A percentile compares a stretch with the other conserved stretches of the same genome.
phyloP scores from a whole-genome alignment of 2,888 invertebrate species.

The Tipula helvola region DNA sequence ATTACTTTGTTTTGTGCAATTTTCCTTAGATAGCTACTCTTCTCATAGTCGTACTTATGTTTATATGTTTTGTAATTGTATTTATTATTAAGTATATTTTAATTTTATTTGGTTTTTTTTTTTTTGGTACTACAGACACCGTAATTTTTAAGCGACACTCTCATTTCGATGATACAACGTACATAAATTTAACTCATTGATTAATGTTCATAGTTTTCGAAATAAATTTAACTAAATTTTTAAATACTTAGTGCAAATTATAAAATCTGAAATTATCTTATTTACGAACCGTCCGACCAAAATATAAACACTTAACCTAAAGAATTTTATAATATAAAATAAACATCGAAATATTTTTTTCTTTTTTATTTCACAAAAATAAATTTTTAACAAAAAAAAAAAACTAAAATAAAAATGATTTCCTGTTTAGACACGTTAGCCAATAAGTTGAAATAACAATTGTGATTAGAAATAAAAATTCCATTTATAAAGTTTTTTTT shows the following conservation, averaged over 20 bases:
- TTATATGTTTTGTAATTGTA: no score
- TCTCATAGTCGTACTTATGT: background rate
- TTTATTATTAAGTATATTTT: background rate
- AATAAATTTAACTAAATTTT: background rate
- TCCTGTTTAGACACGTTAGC: background rate
- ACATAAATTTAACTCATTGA: no score
- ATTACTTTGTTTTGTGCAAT: background rate
- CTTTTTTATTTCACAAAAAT: background rate
- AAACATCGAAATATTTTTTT: background rate
- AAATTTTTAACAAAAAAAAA: background rate
- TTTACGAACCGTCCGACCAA: background rate
- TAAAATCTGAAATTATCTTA: background rate
- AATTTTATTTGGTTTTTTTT: background rate
- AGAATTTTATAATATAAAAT: background rate
- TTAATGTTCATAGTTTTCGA: background rate
- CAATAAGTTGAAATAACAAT: background rate
- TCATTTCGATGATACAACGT: background rate
- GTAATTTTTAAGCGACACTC: background rate
- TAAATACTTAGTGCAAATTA: background rate
- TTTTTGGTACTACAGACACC: background rate
- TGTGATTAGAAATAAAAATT: background rate
- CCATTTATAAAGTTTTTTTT: background rate
- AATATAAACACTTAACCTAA: background rate
- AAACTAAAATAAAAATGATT: background rate
- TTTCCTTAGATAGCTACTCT: background rate